Base-by-base conservation (phyloP, 92 coral and sea anemone species). In the Bergia puertoricense region DNA sequence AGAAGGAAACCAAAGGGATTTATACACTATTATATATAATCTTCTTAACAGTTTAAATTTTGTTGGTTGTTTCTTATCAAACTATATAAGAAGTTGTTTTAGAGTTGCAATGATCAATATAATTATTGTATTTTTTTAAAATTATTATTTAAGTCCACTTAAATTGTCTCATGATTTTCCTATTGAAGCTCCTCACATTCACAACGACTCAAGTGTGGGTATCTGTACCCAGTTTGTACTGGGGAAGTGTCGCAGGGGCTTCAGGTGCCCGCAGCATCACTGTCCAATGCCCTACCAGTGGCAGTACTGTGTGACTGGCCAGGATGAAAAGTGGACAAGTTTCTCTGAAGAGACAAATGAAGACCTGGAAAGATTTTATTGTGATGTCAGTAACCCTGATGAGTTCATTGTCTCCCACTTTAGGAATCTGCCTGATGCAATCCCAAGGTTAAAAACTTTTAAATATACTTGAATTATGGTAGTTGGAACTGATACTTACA, bases 151-250 rank as follows among this genome's bases (percentile, higher is more conserved):
- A 15, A 62, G 68, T 16, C 68, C 16, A n/a, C 68, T 18, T 15
- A 48, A 48, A 48, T 43, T 76, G 5, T 54, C 8, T 80, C 4
- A 15, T 66, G 20, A 10, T 67, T 67, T 62, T 62, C 22, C 18
- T 62, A 62, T 30, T 44, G 57, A 82, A 83, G 86, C 77, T n/a
- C 86, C 46, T 18, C 89, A 93, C 75, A 86, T 93, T 59, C 90
- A 89, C 57, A 41, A 81, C 51, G 94, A 92, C 74, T 88, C 96
- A 22, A 67, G 57, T 18, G 92, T 89, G 45, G 85, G 89, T 40
- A 92, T 96, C 80, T 96, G 99, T 90, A 18, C 86, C 50, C 85
- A 82, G 68, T 96, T 82, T 90, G 88, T 96, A 3, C 67, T 91
- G 16, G 98, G 94, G 6, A 88, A 75, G 10, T 95, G 98, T 69